A percentile compares a stretch with the other conserved stretches of the same genome.
Evolutionary conservation across 2,113 vertebrate genomes (phyloP).

Genomic region (Hydrolagus affinis): DNA sequence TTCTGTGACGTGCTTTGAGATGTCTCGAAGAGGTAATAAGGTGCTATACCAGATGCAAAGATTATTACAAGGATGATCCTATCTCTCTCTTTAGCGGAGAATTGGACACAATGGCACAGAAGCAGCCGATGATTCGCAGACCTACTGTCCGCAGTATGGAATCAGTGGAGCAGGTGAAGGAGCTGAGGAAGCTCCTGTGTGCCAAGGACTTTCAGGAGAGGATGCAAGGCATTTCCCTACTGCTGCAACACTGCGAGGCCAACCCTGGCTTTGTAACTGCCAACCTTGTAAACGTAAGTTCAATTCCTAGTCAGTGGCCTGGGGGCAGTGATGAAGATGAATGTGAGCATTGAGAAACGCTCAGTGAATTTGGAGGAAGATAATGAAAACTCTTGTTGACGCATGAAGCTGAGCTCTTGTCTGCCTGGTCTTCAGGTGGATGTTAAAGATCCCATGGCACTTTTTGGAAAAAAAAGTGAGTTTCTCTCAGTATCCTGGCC

Average conservation of each 20-base stretch:
- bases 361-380: too few relatives aligned
- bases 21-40: neutral
- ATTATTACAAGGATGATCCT: neutral
- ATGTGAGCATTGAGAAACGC: too few relatives aligned
- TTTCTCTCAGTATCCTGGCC: too few relatives aligned
- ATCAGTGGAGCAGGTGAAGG: constrained; percentile 37
- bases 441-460: too few relatives aligned
- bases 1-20: too few relatives aligned
- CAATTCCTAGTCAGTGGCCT: neutral
- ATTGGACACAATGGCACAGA: neutral
- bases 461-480: too few relatives aligned
- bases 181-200: constrained; percentile 46
- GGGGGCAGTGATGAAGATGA: too few relatives aligned
- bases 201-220: constrained; percentile 44
- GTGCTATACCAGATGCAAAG: neutral
- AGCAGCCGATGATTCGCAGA: neutral
- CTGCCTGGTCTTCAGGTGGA: too few relatives aligned
- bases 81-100: neutral
- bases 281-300: constrained; percentile 48
- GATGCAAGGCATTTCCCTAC: constrained; percentile 43
- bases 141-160: neutral
- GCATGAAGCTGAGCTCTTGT: too few relatives aligned
- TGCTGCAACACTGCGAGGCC: constrained; percentile 43
- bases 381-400: too few relatives aligned
- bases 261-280: constrained; percentile 40